Evolutionary conservation across 2,888 invertebrate species (phyloP), one percentile per base, ranked within the genome.

Genomic region (Metacarcinus magister): DNA sequence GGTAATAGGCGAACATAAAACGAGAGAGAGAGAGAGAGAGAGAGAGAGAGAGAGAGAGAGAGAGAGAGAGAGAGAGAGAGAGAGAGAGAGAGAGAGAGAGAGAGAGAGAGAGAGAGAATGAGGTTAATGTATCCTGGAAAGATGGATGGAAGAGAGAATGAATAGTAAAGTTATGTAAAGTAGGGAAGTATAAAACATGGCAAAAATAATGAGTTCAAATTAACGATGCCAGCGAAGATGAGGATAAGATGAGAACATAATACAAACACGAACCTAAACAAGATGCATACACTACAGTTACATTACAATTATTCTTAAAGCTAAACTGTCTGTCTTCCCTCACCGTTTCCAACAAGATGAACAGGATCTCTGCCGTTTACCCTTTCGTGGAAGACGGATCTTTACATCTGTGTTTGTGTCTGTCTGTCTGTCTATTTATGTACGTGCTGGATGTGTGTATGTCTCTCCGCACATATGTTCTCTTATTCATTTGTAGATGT

Each of bases 1-100:
- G 13, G 7, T 54, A 13, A 54, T 7, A 54, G 54, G 13, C 7
- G 13, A 54, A 54, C 7, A 54, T 8, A 54, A 13, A 54, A 7
- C 5, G 54, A 54, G 19, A 67, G 67, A 67, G 23, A 67, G 23
- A 67, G 67, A 67, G 23, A 67, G 67, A 67, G 23, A 19, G 67
- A 67, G 82, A 82, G 82, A 82, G 82, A 82, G 82, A 82, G 32
- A 82, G 82, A 82, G 32, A 82, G 82, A 82, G 28, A 82, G 82
- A 82, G 28, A 82, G 82, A 82, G 28, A 75, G 75, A 75, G n/a
- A 28, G 75, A 75, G 75, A 75, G 75, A 75, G 28, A 75, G 28
- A 75, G 82, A 82, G 82, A 82, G 32, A 82, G 82, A 82, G 82
- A 82, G 82, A 82, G 82, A 32, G 82, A 75, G 75, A 28, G 28